These are phyloP conservation scores for Drosophila arizonae DNA, from an alignment of 1,140 invertebrate genomes.

Conservation along the genomic window DNA sequence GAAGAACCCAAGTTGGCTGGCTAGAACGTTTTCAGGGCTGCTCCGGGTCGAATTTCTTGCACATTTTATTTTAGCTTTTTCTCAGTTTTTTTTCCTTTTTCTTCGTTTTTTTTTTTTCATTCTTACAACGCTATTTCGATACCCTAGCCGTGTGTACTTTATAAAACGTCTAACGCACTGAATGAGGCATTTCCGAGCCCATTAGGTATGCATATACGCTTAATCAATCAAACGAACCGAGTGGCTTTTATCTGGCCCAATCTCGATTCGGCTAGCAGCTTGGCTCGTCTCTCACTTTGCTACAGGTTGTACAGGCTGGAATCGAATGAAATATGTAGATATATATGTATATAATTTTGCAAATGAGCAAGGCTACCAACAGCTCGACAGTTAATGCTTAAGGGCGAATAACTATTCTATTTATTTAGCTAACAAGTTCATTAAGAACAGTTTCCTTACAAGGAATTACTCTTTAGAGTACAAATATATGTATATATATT, in stretches of 20 bases:
- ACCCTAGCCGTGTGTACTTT: conserved; percentile 12
- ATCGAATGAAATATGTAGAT: neutral
- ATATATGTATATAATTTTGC: neutral
- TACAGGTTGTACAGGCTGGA: too few species aligned
- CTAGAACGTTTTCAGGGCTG: conserved; percentile 18
- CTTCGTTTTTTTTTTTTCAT: neutral
- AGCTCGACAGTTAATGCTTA: neutral
- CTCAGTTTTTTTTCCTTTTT: conserved; percentile 36
- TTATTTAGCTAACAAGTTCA: neutral
- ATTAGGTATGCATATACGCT: conserved; percentile 7
- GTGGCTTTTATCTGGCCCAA: conserved; percentile 1
- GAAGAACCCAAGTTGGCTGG: conserved; percentile 21
- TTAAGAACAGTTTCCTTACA: neutral
- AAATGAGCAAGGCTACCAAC: too few species aligned
- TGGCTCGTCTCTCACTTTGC: neutral
- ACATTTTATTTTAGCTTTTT: neutral
- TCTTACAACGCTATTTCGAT: conserved; percentile 6
- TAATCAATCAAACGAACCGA: conserved; percentile 4
- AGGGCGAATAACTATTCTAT: neutral
- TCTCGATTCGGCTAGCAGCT: neutral
- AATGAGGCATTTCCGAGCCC: conserved; percentile 3
- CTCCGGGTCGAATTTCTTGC: neutral
- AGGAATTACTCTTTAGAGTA: too few species aligned
- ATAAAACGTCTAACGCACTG: conserved; percentile 1
- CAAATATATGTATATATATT: too few species aligned